Percentiles rank a stretch among this genome's conserved stretches.
phyloP scores from a whole-genome alignment of 2,113 vertebrate species.

The Alaudala cheleensis region DNA sequence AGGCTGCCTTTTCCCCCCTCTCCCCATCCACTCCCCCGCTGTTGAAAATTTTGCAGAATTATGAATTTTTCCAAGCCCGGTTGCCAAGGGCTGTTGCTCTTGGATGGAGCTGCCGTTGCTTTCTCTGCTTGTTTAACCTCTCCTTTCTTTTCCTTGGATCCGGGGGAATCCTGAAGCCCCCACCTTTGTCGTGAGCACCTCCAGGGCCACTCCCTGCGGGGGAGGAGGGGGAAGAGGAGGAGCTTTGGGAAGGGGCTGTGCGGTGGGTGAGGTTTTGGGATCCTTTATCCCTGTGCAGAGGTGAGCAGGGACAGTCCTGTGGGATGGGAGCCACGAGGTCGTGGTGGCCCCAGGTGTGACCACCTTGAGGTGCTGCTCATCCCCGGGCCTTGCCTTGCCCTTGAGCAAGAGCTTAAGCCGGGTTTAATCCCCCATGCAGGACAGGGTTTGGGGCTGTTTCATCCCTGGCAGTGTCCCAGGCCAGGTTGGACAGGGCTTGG shows the following conservation, averaged over 20 bases:
- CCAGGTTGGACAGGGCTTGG: neutral
- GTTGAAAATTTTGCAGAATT: neutral
- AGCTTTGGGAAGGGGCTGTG: neutral
- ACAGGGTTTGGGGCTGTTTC: neutral
- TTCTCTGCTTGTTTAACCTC: neutral
- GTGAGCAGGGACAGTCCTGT: neutral
- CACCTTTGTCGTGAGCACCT: neutral
- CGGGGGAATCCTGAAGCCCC: neutral
- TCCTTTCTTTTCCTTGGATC: neutral
- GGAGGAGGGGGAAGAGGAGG: neutral
- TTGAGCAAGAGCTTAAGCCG: neutral
- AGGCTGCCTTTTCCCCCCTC: neutral
- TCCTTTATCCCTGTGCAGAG: neutral
- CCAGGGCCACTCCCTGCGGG: neutral
- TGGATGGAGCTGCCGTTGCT: neutral
- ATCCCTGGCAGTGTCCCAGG: neutral
- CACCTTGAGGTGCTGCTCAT: neutral
- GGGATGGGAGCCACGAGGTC: neutral
- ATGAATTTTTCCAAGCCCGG: slow-evolving; percentile 27
- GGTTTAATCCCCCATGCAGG: neutral
- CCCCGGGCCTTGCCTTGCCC: neutral
- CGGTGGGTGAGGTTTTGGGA: neutral
- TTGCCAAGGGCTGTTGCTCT: slow-evolving; percentile 14
- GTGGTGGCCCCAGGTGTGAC: fast-evolving
- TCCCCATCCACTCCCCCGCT: neutral